These are phyloP conservation scores for Galagoides demidoff DNA, from an alignment of 2,797 vertebrate species.

Conservation along the genomic window DNA sequence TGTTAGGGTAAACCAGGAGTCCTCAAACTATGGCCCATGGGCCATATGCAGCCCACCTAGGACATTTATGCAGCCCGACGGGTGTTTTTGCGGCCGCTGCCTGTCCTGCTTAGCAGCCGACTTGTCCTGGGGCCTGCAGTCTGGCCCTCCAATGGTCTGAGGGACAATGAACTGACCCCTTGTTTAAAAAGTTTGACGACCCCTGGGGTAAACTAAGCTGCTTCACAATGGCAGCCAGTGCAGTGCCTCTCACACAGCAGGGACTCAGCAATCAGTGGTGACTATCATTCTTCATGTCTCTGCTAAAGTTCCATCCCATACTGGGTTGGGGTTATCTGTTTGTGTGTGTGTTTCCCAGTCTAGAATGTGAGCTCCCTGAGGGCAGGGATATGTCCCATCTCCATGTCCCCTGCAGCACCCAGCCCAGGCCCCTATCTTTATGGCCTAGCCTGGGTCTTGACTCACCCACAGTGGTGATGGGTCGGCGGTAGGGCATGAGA, in stretches of 20 bases:
- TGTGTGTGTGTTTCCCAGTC: neutral
- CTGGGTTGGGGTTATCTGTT: neutral
- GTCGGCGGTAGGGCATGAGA: conserved; percentile 92
- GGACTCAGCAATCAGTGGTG: neutral
- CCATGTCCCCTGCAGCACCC: neutral
- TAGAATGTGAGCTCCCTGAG: neutral
- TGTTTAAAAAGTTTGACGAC: too few species aligned
- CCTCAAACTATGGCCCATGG: too few species aligned
- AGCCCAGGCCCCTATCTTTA: neutral
- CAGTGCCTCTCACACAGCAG: neutral
- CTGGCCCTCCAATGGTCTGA: too few species aligned
- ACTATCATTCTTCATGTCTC: neutral
- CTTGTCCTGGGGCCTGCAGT: too few species aligned
- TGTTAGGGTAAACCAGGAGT: neutral
- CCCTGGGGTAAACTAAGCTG: neutral
- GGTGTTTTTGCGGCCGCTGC: too few species aligned
- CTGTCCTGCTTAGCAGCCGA: too few species aligned
- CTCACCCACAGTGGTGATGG: conserved; percentile 94
- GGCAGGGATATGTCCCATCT: neutral
- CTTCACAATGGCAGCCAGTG: rapidly evolving
- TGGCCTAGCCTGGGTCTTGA: neutral
- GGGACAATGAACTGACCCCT: too few species aligned
- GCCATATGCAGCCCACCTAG: too few species aligned
- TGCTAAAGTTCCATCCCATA: neutral
- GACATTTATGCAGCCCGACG: too few species aligned